Evolutionary conservation across 2,113 vertebrate genomes (phyloP), one percentile per base, ranked within the genome.

Genomic region (Leptodactylus fuscus): DNA sequence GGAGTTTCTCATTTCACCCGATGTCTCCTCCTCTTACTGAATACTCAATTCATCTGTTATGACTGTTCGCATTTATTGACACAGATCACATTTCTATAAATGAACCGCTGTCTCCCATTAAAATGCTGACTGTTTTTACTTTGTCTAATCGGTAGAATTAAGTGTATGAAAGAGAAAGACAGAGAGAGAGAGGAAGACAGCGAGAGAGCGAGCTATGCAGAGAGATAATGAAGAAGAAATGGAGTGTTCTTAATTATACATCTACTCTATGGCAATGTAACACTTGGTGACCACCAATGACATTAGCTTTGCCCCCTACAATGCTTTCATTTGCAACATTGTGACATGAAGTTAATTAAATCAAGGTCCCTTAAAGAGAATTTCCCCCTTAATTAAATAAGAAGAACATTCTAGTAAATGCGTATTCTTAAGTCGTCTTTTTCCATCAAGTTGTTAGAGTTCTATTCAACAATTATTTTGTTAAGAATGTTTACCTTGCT

Each of bases 51-150:
- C 83, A 85, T 85, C 65, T 85, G 83, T 85, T 85, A 79, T 79
- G 76, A 71, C 83, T 80, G 83, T 85, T 85, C 71, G 51, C 48
- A 80, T 70, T 85, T 80, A 85, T 85, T 41, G 83, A 85, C 65
- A 71, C 16, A 12, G 76, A 65, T 85, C 83, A 70, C 55, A n/a
- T 85, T 85, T 85, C 83, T 85, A 85, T 77, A 85, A 85, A 85
- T 85, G 83, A 85, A 85, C 83, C 76, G n/a, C 79, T 85, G 83
- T 85, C 85, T 82, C 85, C 71, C 38, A 67, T 87, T 75, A 69
- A 76, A 76, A 53, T 81, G 77, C 77, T 81, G 78, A 86, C 69
- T 86, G 76, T 81, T 86, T 81, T 36, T 62, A 75, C 71, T 82
- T 76, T 36, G 29, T 71, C 76, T 71, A 71, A 85, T 85, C 41